Evolutionary conservation across 2,113 vertebrate genomes (phyloP).

Genomic region (Rhizomys pruinosus): DNA sequence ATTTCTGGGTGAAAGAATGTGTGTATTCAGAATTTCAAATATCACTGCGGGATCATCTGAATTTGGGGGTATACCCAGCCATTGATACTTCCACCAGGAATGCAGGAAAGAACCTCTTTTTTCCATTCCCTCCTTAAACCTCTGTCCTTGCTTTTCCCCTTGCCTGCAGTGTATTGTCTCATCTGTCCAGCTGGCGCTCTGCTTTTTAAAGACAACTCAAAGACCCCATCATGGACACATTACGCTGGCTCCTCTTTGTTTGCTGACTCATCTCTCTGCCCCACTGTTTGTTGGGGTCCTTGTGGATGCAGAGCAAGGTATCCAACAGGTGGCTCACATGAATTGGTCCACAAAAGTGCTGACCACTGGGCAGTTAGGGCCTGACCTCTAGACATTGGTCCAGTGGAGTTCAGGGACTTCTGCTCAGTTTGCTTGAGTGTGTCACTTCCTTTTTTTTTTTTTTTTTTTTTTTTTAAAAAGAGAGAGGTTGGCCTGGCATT

Average conservation of each 20-base stretch:
- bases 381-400: background rate
- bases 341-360: background rate
- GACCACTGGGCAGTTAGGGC: background rate
- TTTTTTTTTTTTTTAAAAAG: too few relatives aligned
- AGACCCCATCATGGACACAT: background rate
- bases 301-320: background rate
- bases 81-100: background rate
- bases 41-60: background rate
- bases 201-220: slow-evolving; percentile 4
- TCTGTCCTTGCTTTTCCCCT: background rate
- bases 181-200: background rate
- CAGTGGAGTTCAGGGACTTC: background rate
- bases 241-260: background rate
- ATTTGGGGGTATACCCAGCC: background rate
- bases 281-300: background rate
- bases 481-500: too few relatives aligned
- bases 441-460: background rate
- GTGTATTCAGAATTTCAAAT: slow-evolving; percentile 42
- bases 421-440: slow-evolving; percentile 13
- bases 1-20: slow-evolving; percentile 43
- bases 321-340: background rate
- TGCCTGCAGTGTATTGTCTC: background rate
- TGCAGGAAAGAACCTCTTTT: background rate
- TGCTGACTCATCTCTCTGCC: background rate
- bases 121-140: background rate